These are phyloP conservation scores for Paramacrobiotus metropolitanus DNA, from an alignment of 1,140 invertebrate genomes.

Conservation along the genomic window DNA sequence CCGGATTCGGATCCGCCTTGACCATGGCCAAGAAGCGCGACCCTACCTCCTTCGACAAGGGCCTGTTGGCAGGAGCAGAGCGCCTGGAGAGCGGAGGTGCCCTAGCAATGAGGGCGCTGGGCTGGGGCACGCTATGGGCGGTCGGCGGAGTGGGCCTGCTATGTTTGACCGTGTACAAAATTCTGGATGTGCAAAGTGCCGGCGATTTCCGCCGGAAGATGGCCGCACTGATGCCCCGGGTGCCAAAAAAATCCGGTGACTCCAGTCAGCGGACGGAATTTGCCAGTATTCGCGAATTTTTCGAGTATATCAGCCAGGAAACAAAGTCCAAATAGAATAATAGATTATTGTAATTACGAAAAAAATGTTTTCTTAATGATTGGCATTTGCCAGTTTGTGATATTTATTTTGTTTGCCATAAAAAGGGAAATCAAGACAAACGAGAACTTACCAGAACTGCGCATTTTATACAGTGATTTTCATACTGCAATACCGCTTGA, in stretches of 20 bases:
- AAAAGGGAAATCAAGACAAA: no score
- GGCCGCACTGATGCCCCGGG: slow-evolving; percentile 35
- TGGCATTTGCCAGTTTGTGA: no score
- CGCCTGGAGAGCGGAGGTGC: neutral
- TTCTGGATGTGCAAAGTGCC: slow-evolving; percentile 50
- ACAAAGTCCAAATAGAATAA: neutral
- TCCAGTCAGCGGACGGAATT: slow-evolving; percentile 56
- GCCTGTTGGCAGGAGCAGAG: neutral
- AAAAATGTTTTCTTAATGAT: no score
- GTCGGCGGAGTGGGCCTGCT: slow-evolving; percentile 50
- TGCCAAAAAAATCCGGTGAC: slow-evolving; percentile 53
- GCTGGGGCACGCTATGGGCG: slow-evolving; percentile 63
- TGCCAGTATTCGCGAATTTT: slow-evolving; percentile 22
- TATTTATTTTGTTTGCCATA: no score
- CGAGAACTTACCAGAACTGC: no score
- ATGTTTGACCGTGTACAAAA: slow-evolving; percentile 62
- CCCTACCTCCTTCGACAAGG: neutral
- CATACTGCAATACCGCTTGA: no score
- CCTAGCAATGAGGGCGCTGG: slow-evolving; percentile 32
- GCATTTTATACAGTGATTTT: no score
- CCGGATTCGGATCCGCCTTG: neutral
- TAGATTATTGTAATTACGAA: no score
- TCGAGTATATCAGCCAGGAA: slow-evolving; percentile 21
- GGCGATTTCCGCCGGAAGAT: slow-evolving; percentile 27
- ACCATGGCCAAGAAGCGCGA: slow-evolving; percentile 1